Evolutionary conservation across 2,888 invertebrate species (phyloP).

Genomic region (Quadroppia sp.): DNA sequence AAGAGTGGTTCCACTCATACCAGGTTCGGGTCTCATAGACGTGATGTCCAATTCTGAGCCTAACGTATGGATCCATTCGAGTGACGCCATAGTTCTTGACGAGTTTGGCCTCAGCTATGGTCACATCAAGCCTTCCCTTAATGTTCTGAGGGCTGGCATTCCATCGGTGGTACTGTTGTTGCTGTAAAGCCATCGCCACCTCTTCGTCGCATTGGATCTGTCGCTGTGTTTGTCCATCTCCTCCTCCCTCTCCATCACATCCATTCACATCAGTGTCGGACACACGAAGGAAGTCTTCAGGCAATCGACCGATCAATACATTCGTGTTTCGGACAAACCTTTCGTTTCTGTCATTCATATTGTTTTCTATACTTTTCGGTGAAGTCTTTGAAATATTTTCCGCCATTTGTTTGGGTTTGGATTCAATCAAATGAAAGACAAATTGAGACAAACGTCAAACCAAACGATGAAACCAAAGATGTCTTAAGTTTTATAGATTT

Average conservation of each 20-base stretch:
- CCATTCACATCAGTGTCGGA: neutral
- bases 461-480: too few species aligned
- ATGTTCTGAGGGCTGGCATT: slow-evolving; percentile 33
- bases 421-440: neutral
- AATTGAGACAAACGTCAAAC: too few species aligned
- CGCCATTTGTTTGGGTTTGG: neutral
- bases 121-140: slow-evolving; percentile 40
- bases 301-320: slow-evolving; percentile 72
- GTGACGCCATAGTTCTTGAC: slow-evolving; percentile 91
- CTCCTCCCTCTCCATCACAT: neutral
- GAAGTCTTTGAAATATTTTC: slow-evolving; percentile 15
- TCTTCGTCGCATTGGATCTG: slow-evolving; percentile 73
- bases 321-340: slow-evolving; percentile 44
- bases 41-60: slow-evolving; percentile 84
- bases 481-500: too few species aligned
- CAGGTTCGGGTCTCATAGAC: slow-evolving; percentile 70
- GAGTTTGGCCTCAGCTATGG: slow-evolving; percentile 66
- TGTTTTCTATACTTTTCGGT: slow-evolving; percentile 2
- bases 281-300: slow-evolving; percentile 65
- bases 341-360: neutral
- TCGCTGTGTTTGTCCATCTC: slow-evolving; percentile 54
- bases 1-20: neutral
- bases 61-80: slow-evolving; percentile 93
- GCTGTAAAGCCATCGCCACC: slow-evolving; percentile 57
- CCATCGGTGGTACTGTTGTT: slow-evolving; percentile 49